A percentile compares a stretch with the other conserved stretches of the same genome.
These are phyloP conservation scores for Lepas anatifera DNA, from an alignment of 2,888 invertebrate genomes.

Conservation along the genomic window DNA sequence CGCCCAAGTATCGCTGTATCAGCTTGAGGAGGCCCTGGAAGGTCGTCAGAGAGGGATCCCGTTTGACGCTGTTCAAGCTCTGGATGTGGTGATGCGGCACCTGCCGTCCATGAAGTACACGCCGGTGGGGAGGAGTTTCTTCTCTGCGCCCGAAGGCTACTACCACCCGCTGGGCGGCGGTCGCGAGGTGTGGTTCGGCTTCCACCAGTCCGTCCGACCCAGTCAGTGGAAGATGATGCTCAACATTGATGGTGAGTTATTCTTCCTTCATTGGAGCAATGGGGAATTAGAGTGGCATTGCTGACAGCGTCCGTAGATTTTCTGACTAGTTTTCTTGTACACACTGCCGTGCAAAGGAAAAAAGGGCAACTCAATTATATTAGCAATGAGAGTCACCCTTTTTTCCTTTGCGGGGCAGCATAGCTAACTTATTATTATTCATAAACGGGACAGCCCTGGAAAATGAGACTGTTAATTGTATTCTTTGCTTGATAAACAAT, in stretches of 20 bases:
- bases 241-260: slow-evolving; percentile 86
- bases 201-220: slow-evolving; percentile 97
- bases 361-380: too few species aligned
- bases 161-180: slow-evolving; percentile 94
- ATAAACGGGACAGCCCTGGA: too few species aligned
- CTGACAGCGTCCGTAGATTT: too few species aligned
- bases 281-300: too few species aligned
- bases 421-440: too few species aligned
- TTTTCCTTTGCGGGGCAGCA: too few species aligned
- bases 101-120: slow-evolving; percentile 99
- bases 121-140: slow-evolving; percentile 97
- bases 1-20: slow-evolving; percentile 90
- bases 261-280: too few species aligned
- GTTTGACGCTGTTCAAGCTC: slow-evolving; percentile 86
- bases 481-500: too few species aligned
- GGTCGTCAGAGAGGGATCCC: slow-evolving; percentile 93
- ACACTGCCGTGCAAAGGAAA: too few species aligned
- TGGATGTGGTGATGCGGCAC: slow-evolving; percentile 99
- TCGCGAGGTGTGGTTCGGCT: slow-evolving; percentile 99
- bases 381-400: too few species aligned
- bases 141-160: slow-evolving; percentile 95
- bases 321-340: too few species aligned
- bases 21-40: slow-evolving; percentile 93
- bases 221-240: slow-evolving; percentile 99
- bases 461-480: too few species aligned